Evolutionary conservation across 2,888 invertebrate species (phyloP).

Genomic region (Calliscelio sp.): DNA sequence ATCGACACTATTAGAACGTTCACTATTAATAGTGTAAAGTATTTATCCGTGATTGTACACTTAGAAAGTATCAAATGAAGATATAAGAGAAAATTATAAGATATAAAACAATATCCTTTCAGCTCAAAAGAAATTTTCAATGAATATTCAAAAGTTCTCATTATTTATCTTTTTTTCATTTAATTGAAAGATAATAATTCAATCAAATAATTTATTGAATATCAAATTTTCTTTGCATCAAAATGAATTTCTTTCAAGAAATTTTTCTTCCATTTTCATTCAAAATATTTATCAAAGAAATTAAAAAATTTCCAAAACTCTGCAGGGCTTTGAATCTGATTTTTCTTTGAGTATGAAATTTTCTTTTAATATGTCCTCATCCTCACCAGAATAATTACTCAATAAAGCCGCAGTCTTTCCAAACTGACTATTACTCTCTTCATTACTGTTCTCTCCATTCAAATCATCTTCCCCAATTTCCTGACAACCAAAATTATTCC

Average conservation of each 20-base stretch:
- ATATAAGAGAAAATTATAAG: background rate
- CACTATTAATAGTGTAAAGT: conserved; percentile 47
- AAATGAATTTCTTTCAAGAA: no score
- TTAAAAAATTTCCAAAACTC: no score
- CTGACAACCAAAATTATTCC: conserved; percentile 58
- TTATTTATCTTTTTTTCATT: no score
- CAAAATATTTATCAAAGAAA: no score
- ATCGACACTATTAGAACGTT: conserved; percentile 56
- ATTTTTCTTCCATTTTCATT: no score
- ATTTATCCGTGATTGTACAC: conserved; percentile 34
- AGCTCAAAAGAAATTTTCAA: no score
- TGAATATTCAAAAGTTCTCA: no score
- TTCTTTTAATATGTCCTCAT: background rate
- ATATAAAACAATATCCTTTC: background rate
- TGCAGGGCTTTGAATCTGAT: no score
- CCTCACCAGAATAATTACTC: conserved; percentile 55
- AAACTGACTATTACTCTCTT: conserved; percentile 72
- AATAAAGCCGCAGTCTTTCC: conserved; percentile 76
- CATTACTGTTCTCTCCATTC: conserved; percentile 72
- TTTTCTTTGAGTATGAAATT: background rate
- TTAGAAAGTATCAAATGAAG: background rate
- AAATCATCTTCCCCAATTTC: conserved; percentile 43
- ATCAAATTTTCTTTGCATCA: no score
- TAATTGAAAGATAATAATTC: no score
- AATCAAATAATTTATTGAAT: no score